These are phyloP conservation scores for Orycteropus afer DNA, from an alignment of 2,113 vertebrate species.

Conservation along the genomic window DNA sequence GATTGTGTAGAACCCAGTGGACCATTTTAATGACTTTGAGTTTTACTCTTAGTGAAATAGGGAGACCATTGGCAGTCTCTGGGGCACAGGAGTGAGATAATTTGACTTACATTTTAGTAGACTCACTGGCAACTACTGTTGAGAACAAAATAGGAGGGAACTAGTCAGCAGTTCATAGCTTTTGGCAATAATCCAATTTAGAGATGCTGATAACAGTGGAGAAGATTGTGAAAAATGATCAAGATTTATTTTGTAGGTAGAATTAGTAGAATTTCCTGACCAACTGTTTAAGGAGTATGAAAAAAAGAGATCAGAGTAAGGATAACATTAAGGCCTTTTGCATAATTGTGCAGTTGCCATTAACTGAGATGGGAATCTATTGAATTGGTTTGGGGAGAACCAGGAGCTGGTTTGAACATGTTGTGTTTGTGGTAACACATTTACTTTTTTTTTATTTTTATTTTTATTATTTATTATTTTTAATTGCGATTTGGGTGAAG, in stretches of 20 bases:
- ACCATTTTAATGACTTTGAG: background rate
- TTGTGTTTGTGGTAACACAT: background rate
- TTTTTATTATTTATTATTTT: too few species aligned
- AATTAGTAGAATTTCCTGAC: background rate
- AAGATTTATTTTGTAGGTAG: background rate
- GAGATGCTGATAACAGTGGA: background rate
- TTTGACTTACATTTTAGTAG: constrained; percentile 3
- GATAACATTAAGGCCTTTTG: constrained; percentile 9
- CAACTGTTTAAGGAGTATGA: background rate
- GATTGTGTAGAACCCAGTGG: background rate
- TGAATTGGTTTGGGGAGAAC: constrained; percentile 23
- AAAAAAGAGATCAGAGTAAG: background rate
- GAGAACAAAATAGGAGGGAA: background rate
- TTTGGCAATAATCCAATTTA: background rate
- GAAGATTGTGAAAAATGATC: background rate
- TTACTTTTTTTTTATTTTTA: too few species aligned
- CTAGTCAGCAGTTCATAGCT: background rate
- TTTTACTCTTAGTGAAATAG: background rate
- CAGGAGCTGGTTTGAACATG: background rate
- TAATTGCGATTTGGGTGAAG: too few species aligned
- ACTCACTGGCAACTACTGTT: background rate
- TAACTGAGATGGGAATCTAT: background rate
- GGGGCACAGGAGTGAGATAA: background rate
- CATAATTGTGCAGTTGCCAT: constrained; percentile 15
- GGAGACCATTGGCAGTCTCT: background rate